Evolutionary conservation across 2,113 vertebrate genomes (phyloP), one percentile per base, ranked within the genome.

Genomic region (Apodemus speciosus): DNA sequence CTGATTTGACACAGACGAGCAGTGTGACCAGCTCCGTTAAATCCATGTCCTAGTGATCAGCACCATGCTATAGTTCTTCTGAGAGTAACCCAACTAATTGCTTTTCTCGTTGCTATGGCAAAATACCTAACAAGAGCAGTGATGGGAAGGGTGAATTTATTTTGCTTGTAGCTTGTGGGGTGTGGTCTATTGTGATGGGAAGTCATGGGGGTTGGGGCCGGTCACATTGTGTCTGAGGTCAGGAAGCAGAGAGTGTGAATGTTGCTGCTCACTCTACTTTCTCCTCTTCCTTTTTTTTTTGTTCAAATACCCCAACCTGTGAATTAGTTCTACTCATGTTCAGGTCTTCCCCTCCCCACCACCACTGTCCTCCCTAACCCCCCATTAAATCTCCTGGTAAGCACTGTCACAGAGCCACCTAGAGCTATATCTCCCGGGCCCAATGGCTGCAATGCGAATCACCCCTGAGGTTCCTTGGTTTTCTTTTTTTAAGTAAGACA

Each of bases 51-150:
- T 66, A 66, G 4, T 27, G 20, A 1, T 49, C 5, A 1, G 0
- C 9, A 0, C 69, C 4, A 0, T 0, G 0, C 8, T 15, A 21
- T 13, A 0, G 0, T 7, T 84, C 58, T 43, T 6, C 8, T 0
- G 13, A 23, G 43, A 0, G 0, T 62, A 11, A 0, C 46, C 3
- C 0, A 0, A 60, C 3, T 27, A 27, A 21, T 6, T 9, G 13
- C 32, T 51, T n/a, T 69, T 85, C 21, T 53, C 51, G 2, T 86
- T 53, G 46, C 21, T 71, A 21, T 38, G 8, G 38, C 66, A 53
- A 38, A 53, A 10, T 3, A 3, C 35, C 46, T 25, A 35, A 68
- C 46, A 71, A 14, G 35, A 32, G 64, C 21, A 38, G 38, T 2
- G 14, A 9, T 8, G 1, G 21, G 35, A 18, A 4, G 23, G 21